Conservation (phyloP, 1,140 invertebrate genomes). For the Leguminivora glycinivorella region DNA sequence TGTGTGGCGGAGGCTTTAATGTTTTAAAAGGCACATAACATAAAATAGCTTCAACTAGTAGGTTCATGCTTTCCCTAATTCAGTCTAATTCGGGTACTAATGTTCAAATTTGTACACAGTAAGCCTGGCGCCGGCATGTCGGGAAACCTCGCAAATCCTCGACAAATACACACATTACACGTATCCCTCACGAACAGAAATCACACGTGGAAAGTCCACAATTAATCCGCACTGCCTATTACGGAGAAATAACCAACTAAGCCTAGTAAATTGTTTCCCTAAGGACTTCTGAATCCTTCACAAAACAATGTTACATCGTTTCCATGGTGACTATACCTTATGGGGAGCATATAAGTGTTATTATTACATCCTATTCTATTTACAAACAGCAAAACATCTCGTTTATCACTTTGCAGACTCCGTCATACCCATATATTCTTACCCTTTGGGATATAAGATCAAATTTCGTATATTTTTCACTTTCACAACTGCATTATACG, state of each 20-base stretch:
- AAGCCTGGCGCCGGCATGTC: background rate
- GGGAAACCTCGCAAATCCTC: background rate
- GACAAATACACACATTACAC: background rate
- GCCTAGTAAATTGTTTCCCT: slow-evolving; percentile 23
- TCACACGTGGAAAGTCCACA: slow-evolving; percentile 25
- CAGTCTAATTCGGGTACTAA: background rate
- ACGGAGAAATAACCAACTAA: slow-evolving; percentile 26
- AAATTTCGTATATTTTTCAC: background rate
- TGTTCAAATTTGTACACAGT: background rate
- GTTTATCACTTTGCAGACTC: slow-evolving; percentile 1
- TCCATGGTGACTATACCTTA: background rate
- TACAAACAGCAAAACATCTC: background rate
- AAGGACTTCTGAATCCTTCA: slow-evolving; percentile 2
- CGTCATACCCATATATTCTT: background rate
- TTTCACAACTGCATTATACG: background rate
- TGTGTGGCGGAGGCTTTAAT: no score
- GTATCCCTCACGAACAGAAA: slow-evolving; percentile 22
- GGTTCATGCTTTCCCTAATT: background rate
- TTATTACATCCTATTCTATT: background rate
- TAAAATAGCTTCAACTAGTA: no score
- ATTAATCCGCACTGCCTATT: slow-evolving; percentile 18
- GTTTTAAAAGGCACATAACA: no score
- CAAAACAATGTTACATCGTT: background rate
- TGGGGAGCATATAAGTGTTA: background rate
- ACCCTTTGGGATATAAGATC: background rate